Evolutionary conservation across 1,140 invertebrate species (phyloP).

Genomic region (Trichomalopsis sarcophagae): DNA sequence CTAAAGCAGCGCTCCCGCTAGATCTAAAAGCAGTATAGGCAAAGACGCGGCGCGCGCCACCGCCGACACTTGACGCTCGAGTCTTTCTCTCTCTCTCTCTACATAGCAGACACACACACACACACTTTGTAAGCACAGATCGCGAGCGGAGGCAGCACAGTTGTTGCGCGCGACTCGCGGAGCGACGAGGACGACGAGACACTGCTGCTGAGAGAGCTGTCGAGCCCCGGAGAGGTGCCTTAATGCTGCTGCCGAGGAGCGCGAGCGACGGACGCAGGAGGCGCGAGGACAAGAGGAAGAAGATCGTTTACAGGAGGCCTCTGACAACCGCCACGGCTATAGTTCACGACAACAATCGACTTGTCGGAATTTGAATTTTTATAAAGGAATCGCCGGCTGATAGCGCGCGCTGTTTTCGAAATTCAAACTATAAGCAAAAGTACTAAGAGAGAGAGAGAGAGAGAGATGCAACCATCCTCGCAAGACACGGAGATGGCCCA

Average conservation of each 20-base stretch:
- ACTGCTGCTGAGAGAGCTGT: neutral
- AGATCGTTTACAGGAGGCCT: neutral
- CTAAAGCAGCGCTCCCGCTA: neutral
- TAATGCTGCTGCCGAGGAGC: slow-evolving; percentile 18
- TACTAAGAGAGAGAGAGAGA: neutral
- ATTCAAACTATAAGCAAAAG: neutral
- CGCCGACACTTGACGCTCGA: no score
- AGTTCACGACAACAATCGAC: neutral
- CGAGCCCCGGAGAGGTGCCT: slow-evolving; percentile 11
- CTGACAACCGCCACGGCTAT: neutral
- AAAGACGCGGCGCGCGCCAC: slow-evolving; percentile 8
- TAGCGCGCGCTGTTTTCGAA: neutral
- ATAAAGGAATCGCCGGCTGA: neutral
- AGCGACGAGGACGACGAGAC: neutral
- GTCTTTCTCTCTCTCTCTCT: no score
- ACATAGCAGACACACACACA: neutral
- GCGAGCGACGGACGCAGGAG: slow-evolving; percentile 48
- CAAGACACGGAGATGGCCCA: slow-evolving; percentile 42
- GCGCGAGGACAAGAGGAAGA: slow-evolving; percentile 50
- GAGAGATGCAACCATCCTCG: slow-evolving; percentile 9
- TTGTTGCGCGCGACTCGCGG: neutral
- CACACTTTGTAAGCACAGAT: no score
- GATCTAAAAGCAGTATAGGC: neutral
- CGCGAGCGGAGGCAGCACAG: neutral
- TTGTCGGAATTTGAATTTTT: neutral